Conservation (phyloP, 2,888 invertebrate species). For the Amphimallon solstitiale region DNA sequence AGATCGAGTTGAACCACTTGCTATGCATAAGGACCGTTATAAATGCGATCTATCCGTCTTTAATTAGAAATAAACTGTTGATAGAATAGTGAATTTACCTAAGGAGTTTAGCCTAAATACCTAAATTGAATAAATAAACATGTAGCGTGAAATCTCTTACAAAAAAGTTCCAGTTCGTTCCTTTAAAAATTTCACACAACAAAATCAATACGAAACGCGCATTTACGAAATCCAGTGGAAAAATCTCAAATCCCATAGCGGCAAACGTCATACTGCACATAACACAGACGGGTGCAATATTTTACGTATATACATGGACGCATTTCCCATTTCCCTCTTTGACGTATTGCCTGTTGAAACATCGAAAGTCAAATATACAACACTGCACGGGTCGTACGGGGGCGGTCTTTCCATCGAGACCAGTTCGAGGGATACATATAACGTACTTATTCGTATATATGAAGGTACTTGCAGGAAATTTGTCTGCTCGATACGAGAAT, state of each 20-base stretch:
- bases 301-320: constrained; percentile 2
- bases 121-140: no score
- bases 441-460: no score
- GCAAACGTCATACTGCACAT: constrained; percentile 14
- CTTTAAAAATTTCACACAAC: not conserved
- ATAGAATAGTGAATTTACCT: no score
- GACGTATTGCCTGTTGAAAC: constrained; percentile 30
- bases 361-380: constrained; percentile 25
- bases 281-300: constrained; percentile 11
- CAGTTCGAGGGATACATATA: not conserved
- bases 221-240: no score
- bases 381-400: constrained; percentile 6
- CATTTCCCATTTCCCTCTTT: constrained; percentile 20
- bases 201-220: constrained; percentile 2
- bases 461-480: not conserved
- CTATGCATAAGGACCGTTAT: no score
- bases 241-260: constrained; percentile 18
- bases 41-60: no score
- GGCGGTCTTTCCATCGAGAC: not conserved
- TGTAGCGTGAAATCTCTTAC: not conserved
- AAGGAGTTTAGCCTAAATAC: no score
- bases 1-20: no score
- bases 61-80: no score
- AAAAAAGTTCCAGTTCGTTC: not conserved
- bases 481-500: not conserved